Evolutionary conservation across 2,113 vertebrate genomes (phyloP).

Genomic region (Cichladusa arquata): DNA sequence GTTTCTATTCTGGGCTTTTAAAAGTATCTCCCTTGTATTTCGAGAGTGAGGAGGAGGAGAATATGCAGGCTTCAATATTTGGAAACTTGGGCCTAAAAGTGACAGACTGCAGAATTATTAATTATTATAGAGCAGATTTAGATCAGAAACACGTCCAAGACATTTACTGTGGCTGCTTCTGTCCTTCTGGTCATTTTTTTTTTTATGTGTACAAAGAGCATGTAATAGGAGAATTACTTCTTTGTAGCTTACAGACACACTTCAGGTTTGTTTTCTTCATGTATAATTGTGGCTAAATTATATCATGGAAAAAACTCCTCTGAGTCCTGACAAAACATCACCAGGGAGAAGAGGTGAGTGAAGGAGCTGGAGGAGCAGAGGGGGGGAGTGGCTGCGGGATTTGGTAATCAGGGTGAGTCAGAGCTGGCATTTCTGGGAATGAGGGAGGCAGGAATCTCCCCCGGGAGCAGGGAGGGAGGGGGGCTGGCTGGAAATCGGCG

Average conservation of each 20-base stretch:
- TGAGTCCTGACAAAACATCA: not conserved
- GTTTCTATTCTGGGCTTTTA: not conserved
- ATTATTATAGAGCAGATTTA: not conserved
- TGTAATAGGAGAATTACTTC: not conserved
- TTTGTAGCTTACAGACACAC: not conserved
- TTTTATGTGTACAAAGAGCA: not conserved
- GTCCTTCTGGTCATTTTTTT: not conserved
- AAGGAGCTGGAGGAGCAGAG: not conserved
- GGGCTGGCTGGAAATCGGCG: not conserved
- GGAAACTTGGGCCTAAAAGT: not conserved
- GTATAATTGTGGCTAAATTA: not conserved
- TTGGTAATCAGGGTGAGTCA: conserved; percentile 12
- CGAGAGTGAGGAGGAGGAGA: not conserved
- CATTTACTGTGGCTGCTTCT: not conserved
- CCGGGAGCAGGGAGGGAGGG: not conserved
- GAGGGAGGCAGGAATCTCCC: not conserved
- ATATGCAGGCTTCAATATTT: not conserved
- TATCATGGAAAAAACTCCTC: not conserved
- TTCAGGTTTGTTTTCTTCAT: not conserved
- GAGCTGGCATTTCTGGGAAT: not conserved
- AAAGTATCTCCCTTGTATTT: not conserved
- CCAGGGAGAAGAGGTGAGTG: not conserved
- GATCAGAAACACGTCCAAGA: not conserved
- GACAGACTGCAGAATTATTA: not conserved
- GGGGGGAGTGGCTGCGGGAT: not conserved